Conservation (phyloP, 53 echinoderm and acorn worm species). For the Crossaster papposus region DNA sequence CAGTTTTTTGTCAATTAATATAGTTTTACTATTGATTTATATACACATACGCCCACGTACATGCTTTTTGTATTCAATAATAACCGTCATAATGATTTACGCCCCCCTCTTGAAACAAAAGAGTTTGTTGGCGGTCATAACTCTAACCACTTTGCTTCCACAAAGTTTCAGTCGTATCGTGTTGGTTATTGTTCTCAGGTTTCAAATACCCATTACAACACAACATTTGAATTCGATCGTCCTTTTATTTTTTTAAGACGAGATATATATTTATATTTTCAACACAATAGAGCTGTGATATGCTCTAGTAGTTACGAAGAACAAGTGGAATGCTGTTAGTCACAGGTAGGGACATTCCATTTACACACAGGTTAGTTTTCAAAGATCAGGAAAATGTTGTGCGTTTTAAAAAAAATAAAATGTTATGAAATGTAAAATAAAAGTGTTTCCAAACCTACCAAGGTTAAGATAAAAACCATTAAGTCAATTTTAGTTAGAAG, state of each 20-base stretch:
- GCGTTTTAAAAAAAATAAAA: too few relatives aligned
- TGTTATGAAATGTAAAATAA: too few relatives aligned
- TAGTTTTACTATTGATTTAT: not conserved
- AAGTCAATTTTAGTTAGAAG: too few relatives aligned
- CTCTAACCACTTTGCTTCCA: not conserved
- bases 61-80: not conserved
- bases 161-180: not conserved
- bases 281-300: not conserved
- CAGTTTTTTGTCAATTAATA: too few relatives aligned
- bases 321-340: conserved; percentile 42
- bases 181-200: not conserved
- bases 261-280: not conserved
- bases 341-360: conserved; percentile 23
- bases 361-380: not conserved
- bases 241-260: not conserved
- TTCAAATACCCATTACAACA: not conserved
- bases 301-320: conserved; percentile 15
- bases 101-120: not conserved
- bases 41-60: not conserved
- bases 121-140: not conserved
- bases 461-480: too few relatives aligned
- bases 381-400: too few relatives aligned
- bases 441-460: too few relatives aligned
- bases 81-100: not conserved
- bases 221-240: not conserved